A percentile compares a stretch with the other conserved stretches of the same genome.
These are phyloP conservation scores for Acanthopagrus latus DNA, from an alignment of 2,797 vertebrate species.

Conservation along the genomic window DNA sequence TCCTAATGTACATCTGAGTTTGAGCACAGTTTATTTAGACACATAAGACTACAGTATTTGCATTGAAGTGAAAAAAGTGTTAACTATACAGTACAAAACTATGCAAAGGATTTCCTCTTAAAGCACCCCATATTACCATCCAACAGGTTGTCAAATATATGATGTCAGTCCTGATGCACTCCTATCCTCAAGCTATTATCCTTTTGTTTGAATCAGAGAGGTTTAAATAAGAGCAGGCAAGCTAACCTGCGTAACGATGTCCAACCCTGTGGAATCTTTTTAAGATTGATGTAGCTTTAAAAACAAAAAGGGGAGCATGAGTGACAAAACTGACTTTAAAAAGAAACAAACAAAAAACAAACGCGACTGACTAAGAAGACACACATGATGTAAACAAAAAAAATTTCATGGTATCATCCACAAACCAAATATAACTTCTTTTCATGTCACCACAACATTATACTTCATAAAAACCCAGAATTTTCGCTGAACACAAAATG, in stretches of 20 bases:
- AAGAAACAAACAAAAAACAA: conserved; percentile 11
- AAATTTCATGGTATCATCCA: conserved; percentile 48
- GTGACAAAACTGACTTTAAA: conserved; percentile 20
- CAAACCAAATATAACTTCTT: conserved; percentile 38
- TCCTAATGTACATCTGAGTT: conserved; percentile 42
- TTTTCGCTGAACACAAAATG: conserved; percentile 55
- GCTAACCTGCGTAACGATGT: conserved; percentile 13
- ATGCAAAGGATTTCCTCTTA: conserved; percentile 35
- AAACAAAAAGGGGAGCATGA: conserved; percentile 3
- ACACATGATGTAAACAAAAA: conserved; percentile 69
- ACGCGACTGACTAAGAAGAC: conserved; percentile 38
- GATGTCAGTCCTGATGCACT: conserved; percentile 22
- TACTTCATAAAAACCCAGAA: conserved; percentile 62
- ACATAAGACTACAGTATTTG: conserved; percentile 59
- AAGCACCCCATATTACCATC: conserved; percentile 38
- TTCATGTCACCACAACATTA: conserved; percentile 54
- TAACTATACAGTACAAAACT: conserved; percentile 72
- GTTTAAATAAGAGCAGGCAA: conserved; percentile 39
- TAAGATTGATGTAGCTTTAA: not conserved
- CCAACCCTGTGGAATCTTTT: conserved; percentile 16
- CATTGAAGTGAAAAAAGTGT: conserved; percentile 54
- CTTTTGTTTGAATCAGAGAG: conserved; percentile 35
- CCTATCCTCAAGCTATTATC: conserved; percentile 4
- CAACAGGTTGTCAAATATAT: conserved; percentile 34
- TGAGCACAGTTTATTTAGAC: conserved; percentile 52